Base-by-base conservation (phyloP, 2,797 vertebrate species). In the Sciaenops ocellatus region DNA sequence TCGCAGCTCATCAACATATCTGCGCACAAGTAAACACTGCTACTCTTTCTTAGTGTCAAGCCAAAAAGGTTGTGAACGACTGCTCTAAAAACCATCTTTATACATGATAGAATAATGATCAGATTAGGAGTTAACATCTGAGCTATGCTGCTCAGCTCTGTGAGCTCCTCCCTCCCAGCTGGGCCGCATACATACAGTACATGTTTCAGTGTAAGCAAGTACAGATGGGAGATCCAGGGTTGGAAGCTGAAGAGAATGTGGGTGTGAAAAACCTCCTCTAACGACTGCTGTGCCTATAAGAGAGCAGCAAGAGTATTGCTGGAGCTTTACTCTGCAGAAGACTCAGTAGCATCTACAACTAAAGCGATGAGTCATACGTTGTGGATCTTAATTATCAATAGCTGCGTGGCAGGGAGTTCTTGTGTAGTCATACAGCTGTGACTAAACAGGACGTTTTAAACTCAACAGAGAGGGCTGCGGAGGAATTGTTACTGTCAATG, bases 351-450 rank as follows among this genome's bases (percentile, higher is more conserved):
- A 57, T 46, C 46, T 50, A 34, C 46, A 65, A 50, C 34, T 44
- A 38, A 69, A 70, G 64, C 59, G 30, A 11, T 85, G 62, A 83
- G 54, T 80, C 71, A 79, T 70, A 44, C 34, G 57, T 67, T 82
- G 63, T 84, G 20, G 79, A 60, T 87, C 66, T 61, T 61, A 64
- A 78, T 78, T 54, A 74, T 82, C 60, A 76, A 69, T 80, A 74
- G 74, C 73, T 66, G 60, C 69, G 73, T 69, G 57, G 48, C 71
- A 63, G 65, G 30, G 55, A 68, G 68, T 55, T 44, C 54, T 54
- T 79, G 57, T 78, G 54, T 28, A 73, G 22, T 46, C 60, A 46
- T 30, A 30, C 30, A 30, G 30, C 30, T 59, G 48, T 42, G 61
- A 62, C 51, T 51, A 38, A 71, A 69, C 44, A 42, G 41, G 15